phyloP scores from a whole-genome alignment of 2,113 vertebrate genomes.

The Pelmatolapia mariae region DNA sequence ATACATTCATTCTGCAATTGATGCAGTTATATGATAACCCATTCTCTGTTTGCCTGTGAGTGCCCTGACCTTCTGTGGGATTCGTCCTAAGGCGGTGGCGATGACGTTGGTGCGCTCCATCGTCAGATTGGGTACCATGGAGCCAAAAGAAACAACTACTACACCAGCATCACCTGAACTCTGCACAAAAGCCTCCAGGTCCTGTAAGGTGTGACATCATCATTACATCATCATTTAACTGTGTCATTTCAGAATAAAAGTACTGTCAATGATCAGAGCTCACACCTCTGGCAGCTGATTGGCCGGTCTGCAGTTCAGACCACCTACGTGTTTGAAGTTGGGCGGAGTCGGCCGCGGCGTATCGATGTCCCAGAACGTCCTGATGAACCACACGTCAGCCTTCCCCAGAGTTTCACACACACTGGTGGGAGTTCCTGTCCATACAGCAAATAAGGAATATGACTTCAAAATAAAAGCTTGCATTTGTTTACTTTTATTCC shows the following conservation, averaged over 20 bases:
- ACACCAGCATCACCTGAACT: slow-evolving; percentile 77
- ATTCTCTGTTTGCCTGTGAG: neutral
- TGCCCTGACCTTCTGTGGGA: slow-evolving; percentile 69
- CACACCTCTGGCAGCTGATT: slow-evolving; percentile 38
- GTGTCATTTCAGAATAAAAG: neutral
- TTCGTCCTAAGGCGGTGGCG: slow-evolving; percentile 71
- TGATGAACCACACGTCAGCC: slow-evolving; percentile 26
- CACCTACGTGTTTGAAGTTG: slow-evolving; percentile 32
- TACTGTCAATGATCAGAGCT: neutral
- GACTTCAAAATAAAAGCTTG: no score
- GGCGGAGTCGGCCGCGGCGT: neutral
- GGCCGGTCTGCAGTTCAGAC: slow-evolving; percentile 31
- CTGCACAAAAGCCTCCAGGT: slow-evolving; percentile 80
- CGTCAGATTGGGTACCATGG: slow-evolving; percentile 75
- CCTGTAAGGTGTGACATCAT: neutral
- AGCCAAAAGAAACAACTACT: slow-evolving; percentile 78
- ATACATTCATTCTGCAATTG: neutral
- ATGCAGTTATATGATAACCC: neutral
- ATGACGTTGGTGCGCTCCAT: slow-evolving; percentile 73
- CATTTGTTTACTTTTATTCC: no score
- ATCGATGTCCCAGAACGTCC: slow-evolving; percentile 34
- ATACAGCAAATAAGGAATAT: no score
- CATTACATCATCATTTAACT: neutral
- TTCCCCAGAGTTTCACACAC: neutral
- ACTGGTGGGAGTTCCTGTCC: no score